phyloP scores from a whole-genome alignment of 2,797 vertebrate species.

The Hybognathus amarus region DNA sequence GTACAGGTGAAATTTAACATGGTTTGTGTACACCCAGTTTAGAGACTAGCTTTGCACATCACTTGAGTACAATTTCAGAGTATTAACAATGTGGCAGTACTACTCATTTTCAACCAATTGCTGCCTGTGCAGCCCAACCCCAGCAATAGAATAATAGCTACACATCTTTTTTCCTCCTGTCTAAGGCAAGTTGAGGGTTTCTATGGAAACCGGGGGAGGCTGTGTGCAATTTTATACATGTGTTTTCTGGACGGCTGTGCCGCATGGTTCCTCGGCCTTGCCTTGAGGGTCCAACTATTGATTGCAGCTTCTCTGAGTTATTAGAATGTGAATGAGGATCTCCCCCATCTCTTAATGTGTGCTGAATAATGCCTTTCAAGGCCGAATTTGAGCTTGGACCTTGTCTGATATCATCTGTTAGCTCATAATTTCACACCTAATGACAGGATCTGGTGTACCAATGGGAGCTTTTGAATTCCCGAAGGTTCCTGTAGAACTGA shows the following conservation, averaged over 20 bases:
- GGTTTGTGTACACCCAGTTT: constrained; percentile 4
- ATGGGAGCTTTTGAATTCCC: constrained; percentile 27
- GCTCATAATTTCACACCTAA: constrained; percentile 34
- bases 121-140: constrained; percentile 16
- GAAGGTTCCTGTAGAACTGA: constrained; percentile 23
- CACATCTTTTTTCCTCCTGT: constrained; percentile 50
- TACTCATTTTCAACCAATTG: constrained; percentile 9
- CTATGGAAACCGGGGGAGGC: constrained; percentile 71
- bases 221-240: constrained; percentile 58
- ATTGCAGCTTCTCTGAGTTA: constrained; percentile 55
- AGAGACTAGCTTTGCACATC: neutral
- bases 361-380: constrained; percentile 46
- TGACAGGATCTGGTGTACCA: constrained; percentile 32
- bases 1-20: constrained; percentile 4
- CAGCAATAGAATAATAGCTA: constrained; percentile 48
- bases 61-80: neutral
- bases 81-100: constrained; percentile 16
- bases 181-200: constrained; percentile 68
- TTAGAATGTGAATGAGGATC: constrained; percentile 59
- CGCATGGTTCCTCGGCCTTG: constrained; percentile 40
- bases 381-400: constrained; percentile 49
- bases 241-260: constrained; percentile 41
- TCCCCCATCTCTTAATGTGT: constrained; percentile 42
- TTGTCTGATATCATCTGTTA: constrained; percentile 46
- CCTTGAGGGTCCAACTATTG: constrained; percentile 54